Percentiles rank a stretch among this genome's conserved stretches.
Evolutionary conservation across 1,140 invertebrate genomes (phyloP).

Genomic region (Heliothis subflexa): DNA sequence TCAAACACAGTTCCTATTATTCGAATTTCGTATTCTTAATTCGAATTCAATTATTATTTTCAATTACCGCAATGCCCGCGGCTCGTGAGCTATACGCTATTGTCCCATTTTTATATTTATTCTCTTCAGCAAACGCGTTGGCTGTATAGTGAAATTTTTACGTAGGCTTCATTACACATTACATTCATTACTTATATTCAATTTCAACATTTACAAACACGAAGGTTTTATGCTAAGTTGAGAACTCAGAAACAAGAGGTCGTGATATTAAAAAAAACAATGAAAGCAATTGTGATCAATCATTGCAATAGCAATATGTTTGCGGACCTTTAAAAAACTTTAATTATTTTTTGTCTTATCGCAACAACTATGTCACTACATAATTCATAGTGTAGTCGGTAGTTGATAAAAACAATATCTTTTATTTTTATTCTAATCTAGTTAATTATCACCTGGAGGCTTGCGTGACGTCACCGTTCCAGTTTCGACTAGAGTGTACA

Average conservation of each 20-base stretch:
- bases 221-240: conserved; percentile 10
- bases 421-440: conserved; percentile 41
- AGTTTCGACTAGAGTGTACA: conserved; percentile 57
- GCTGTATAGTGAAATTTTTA: conserved; percentile 47
- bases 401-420: conserved; percentile 37
- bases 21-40: conserved; percentile 83
- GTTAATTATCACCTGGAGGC: conserved; percentile 49
- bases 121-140: conserved; percentile 16
- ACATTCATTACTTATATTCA: conserved; percentile 37
- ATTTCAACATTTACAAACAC: conserved; percentile 22
- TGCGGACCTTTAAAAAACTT: conserved; percentile 32
- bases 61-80: conserved; percentile 75
- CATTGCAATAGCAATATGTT: conserved; percentile 2
- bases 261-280: conserved; percentile 35
- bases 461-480: conserved; percentile 52
- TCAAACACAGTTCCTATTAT: conserved; percentile 81
- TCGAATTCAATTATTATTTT: conserved; percentile 84
- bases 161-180: conserved; percentile 46
- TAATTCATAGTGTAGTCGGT: conserved; percentile 37
- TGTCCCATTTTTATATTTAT: conserved; percentile 69
- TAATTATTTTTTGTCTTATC: conserved; percentile 34
- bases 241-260: not conserved
- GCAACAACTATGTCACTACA: conserved; percentile 25
- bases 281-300: conserved; percentile 28
- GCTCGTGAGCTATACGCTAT: conserved; percentile 60